Conservation (phyloP, 2,113 vertebrate genomes). For the Corvus moneduloides region DNA sequence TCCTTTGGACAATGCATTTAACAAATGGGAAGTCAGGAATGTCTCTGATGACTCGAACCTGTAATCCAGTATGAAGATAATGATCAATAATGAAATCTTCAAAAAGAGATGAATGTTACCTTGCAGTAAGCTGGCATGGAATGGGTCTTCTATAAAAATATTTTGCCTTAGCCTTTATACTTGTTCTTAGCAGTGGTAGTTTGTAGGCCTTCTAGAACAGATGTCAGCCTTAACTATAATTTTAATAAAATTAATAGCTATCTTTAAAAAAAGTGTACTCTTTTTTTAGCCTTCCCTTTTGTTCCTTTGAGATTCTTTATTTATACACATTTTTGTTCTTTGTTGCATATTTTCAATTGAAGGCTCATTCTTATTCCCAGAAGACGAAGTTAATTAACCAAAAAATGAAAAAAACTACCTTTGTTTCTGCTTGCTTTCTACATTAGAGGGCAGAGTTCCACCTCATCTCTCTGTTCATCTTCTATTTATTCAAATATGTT, state of each 20-base stretch:
- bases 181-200: background rate
- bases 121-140: background rate
- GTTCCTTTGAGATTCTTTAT: background rate
- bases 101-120: background rate
- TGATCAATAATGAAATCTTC: background rate
- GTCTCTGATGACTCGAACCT: background rate
- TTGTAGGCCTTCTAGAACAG: background rate
- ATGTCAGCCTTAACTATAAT: background rate
- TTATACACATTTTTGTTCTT: background rate
- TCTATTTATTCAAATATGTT: constrained; percentile 36
- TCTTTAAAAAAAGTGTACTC: background rate
- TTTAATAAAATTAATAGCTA: background rate
- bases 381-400: constrained; percentile 36
- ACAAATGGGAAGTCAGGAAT: background rate
- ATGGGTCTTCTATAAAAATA: background rate
- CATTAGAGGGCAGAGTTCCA: constrained; percentile 29
- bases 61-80: background rate
- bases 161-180: background rate
- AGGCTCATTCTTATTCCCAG: background rate
- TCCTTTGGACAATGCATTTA: background rate
- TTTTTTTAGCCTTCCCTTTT: background rate
- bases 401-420: background rate
- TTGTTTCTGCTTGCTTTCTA: background rate
- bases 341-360: background rate
- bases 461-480: background rate